Evolutionary conservation across 2,888 invertebrate genomes (phyloP), one percentile per base, ranked within the genome.

Genomic region (Andrena hattorfiana): DNA sequence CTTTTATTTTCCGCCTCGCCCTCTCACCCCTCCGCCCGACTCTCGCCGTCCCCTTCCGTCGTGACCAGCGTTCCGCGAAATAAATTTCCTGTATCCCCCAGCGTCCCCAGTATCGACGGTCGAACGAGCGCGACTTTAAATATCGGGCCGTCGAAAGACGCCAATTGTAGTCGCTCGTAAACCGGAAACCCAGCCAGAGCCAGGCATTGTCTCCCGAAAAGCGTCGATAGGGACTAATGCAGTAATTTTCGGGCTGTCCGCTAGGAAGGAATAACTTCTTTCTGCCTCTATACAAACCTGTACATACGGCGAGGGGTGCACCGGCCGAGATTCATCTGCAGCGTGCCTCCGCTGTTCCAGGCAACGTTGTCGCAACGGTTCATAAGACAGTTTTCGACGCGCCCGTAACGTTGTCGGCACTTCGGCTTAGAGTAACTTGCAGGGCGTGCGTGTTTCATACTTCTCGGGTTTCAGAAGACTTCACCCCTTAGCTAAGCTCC

Each of bases 61-160:
- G 32, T 48, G 32, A 8, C 59, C 66, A 32, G 26, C 49, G 20
- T 35, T 20, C 48, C 23, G 74, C 66, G 59, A 85, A 81, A 81
- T 85, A 85, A 85, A 85, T 85, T 84, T 73, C 76, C 42, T 42
- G 42, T 16, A 16, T 1, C 42, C 42, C 80, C 72, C 51, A 1
- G 51, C 59, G n/a, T 51, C 51, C 67, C 62, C 5, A 70, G 72
- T 73, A 79, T 83, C 85, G 78, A 60, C 70, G 49, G 51, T n/a
- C n/a, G 67, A 20, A 51, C 51, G 20, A 51, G 51, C 51, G 20
- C 67, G 69, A 79, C 79, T 85, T 83, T 79, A 83, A 80, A 85
- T 85, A 85, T 80, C 77, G 66, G 35, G 28, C 48, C 35, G 70
- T 56, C 75, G 60, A 59, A 62, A 62, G 30, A 35, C 23, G 63